Base-by-base conservation (phyloP, 2,113 vertebrate species). In the Deroptyus accipitrinus region DNA sequence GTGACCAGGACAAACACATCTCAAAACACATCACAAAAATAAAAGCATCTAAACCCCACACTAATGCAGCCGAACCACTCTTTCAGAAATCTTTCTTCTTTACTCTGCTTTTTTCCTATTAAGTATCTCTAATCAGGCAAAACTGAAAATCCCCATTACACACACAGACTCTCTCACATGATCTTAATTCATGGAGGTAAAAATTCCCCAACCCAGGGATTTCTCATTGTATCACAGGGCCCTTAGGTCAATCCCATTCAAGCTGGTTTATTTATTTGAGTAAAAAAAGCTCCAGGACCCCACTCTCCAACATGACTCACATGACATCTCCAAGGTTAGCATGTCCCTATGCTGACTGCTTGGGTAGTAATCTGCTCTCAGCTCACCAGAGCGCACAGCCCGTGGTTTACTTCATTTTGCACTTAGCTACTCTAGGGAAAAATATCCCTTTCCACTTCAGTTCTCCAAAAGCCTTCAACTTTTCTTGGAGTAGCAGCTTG, bases 121-220 rank as follows among this genome's bases (percentile, higher is more conserved):
- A 89, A 85, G 49, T 69, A 49, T 70, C 63, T 77, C 82, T 84
- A 86, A 42, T 61, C 37, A 83, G 63, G 85, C 92, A 93, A 95
- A 96, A 91, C 70, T 70, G 63, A 95, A 96, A 96, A 94, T 77
- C 79, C 31, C 37, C n/a, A 19, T 94, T 91, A 73, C 1, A 7
- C 39, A 67, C 83, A 76, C 24, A 79, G 67, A 20, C 14, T 78
- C 23, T 72, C 37, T 95, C 94, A 94, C 87, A 77, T 88, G 84
- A 90, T 87, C 90, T 73, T 51, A 92, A 83, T 69, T 94, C 93
- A 66, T 2, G 5, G 87, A 87, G 28, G 67, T 92, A 87, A 85
- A 76, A 94, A 48, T 83, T 83, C 30, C 85, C 44, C 82, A 74
- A 30, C 46, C 37, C 25, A 42, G 68, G 41, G 74, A 77, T 90